A percentile compares a stretch with the other conserved stretches of the same genome.
Evolutionary conservation across 2,888 invertebrate species (phyloP).

Genomic region (Deilephila porcellus): DNA sequence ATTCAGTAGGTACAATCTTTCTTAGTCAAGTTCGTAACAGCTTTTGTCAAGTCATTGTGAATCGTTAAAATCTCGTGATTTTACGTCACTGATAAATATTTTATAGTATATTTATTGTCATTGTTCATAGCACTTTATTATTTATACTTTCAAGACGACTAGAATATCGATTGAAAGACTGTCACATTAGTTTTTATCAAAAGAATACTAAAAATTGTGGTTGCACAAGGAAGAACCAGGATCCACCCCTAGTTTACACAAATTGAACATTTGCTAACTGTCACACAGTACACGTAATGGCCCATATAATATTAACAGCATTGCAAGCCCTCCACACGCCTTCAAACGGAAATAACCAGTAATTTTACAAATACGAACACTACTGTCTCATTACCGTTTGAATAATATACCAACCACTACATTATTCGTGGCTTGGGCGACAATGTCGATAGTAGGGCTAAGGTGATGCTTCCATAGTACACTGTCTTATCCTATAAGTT

Average conservation of each 20-base stretch:
- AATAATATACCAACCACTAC: constrained; percentile 45
- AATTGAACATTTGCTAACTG: not conserved
- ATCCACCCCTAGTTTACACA: not conserved
- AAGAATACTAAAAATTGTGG: too few relatives aligned
- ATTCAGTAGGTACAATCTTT: too few relatives aligned
- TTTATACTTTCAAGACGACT: too few relatives aligned
- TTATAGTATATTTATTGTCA: too few relatives aligned
- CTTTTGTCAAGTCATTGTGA: too few relatives aligned
- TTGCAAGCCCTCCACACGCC: constrained; percentile 25
- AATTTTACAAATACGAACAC: constrained; percentile 36
- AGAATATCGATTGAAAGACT: too few relatives aligned
- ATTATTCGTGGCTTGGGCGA: constrained; percentile 39
- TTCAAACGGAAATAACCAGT: constrained; percentile 31
- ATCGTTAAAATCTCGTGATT: too few relatives aligned
- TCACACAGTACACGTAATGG: not conserved
- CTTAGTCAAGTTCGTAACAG: too few relatives aligned
- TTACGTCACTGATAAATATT: too few relatives aligned
- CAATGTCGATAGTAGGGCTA: constrained; percentile 27
- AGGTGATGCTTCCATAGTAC: constrained; percentile 11
- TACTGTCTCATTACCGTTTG: constrained; percentile 39
- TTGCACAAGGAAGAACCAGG: not conserved
- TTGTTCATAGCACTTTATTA: too few relatives aligned
- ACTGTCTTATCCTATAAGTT: not conserved
- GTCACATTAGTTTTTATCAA: too few relatives aligned
- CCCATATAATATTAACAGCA: constrained; percentile 2